Evolutionary conservation across 2,888 invertebrate species (phyloP).

Genomic region (Rhamnusium bicolor): DNA sequence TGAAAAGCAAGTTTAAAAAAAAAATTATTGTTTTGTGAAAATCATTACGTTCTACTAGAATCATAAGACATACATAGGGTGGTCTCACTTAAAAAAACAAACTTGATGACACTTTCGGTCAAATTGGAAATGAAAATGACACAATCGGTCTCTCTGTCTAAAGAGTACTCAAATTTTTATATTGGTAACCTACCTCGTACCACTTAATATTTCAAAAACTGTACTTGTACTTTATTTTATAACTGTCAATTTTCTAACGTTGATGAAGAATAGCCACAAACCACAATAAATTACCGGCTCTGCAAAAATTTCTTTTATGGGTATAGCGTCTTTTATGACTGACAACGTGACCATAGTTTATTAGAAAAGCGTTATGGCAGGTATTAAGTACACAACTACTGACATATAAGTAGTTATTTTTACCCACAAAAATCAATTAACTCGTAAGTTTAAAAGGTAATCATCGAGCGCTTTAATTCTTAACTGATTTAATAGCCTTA

Average conservation of each 20-base stretch:
- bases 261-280: not conserved
- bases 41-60: too few species aligned
- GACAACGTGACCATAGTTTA: not conserved
- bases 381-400: not conserved
- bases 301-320: not conserved
- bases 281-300: not conserved
- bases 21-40: too few species aligned
- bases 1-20: too few species aligned
- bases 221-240: not conserved
- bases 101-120: too few species aligned
- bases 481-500: constrained; percentile 44
- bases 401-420: constrained; percentile 1
- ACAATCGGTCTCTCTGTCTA: too few species aligned
- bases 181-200: too few species aligned
- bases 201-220: not conserved
- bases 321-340: not conserved
- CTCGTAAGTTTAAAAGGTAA: not conserved
- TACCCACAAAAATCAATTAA: constrained; percentile 33
- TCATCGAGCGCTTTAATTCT: constrained; percentile 26
- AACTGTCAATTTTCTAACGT: not conserved
- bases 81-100: too few species aligned
- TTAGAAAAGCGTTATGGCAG: not conserved
- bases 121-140: too few species aligned
- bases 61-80: too few species aligned
- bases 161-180: too few species aligned